Conservation (phyloP, 1,140 invertebrate genomes). For the Cryptotermes secundus region DNA sequence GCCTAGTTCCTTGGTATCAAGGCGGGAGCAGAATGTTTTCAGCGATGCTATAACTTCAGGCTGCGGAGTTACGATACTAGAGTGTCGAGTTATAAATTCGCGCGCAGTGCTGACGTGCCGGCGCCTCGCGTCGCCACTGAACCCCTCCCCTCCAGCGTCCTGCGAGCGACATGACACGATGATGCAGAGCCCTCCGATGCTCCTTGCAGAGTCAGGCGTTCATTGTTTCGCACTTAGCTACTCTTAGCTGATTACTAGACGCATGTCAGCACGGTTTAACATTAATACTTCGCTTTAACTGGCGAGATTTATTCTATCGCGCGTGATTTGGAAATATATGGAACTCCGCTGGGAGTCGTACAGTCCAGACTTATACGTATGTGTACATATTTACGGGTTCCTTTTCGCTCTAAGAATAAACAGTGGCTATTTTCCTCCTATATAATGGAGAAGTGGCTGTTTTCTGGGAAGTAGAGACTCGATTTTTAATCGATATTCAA, state of each 20-base stretch:
- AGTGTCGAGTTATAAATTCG: slow-evolving; percentile 9
- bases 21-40: too few relatives aligned
- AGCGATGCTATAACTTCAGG: too few relatives aligned
- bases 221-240: slow-evolving; percentile 16
- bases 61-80: not conserved
- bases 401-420: too few relatives aligned
- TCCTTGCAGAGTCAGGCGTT: not conserved
- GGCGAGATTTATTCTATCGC: not conserved
- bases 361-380: too few relatives aligned
- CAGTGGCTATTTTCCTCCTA: too few relatives aligned
- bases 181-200: not conserved
- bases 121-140: slow-evolving; percentile 1
- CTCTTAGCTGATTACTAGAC: slow-evolving; percentile 18
- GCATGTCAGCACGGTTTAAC: not conserved
- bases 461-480: too few relatives aligned
- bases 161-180: not conserved
- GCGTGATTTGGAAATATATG: not conserved
- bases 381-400: too few relatives aligned
- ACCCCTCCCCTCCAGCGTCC: not conserved
- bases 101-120: slow-evolving; percentile 2
- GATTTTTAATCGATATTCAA: too few relatives aligned
- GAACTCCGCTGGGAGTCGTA: too few relatives aligned
- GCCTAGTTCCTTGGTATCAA: too few relatives aligned
- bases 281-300: not conserved
- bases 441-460: too few relatives aligned